Percentiles rank a stretch among this genome's conserved stretches.
Conservation (phyloP, 2,797 vertebrate genomes). For the Moxostoma hubbsi region DNA sequence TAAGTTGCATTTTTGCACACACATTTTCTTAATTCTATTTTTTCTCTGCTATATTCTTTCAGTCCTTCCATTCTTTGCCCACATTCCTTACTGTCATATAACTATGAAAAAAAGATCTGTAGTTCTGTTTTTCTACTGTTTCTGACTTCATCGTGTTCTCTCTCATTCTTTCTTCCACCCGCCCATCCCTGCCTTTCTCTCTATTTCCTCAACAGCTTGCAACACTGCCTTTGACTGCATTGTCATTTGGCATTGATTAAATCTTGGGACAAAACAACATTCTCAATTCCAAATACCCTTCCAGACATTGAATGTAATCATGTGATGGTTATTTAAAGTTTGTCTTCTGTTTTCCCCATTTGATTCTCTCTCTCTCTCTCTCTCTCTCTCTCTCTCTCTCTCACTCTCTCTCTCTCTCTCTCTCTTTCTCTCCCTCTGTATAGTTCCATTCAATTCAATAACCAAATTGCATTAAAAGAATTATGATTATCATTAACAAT, state of each 20-base stretch:
- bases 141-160: slow-evolving; percentile 16
- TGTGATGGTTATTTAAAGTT: neutral
- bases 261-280: slow-evolving; percentile 5
- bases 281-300: neutral
- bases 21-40: neutral
- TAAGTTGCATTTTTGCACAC: neutral
- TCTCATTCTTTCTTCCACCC: neutral
- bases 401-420: too few species aligned
- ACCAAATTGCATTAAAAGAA: too few species aligned
- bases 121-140: neutral
- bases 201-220: slow-evolving; percentile 2
- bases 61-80: neutral
- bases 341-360: neutral
- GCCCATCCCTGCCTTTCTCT: neutral
- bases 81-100: slow-evolving; percentile 14
- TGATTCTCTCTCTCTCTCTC: neutral
- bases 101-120: neutral
- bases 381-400: too few species aligned
- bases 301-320: neutral
- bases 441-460: too few species aligned
- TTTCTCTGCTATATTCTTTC: neutral
- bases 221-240: slow-evolving; percentile 5
- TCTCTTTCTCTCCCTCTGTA: too few species aligned
- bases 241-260: slow-evolving; percentile 17
- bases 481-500: too few species aligned